A percentile compares a stretch with the other conserved stretches of the same genome.
phyloP scores from a whole-genome alignment of 1,140 invertebrate genomes.

The Coptotermes formosanus region DNA sequence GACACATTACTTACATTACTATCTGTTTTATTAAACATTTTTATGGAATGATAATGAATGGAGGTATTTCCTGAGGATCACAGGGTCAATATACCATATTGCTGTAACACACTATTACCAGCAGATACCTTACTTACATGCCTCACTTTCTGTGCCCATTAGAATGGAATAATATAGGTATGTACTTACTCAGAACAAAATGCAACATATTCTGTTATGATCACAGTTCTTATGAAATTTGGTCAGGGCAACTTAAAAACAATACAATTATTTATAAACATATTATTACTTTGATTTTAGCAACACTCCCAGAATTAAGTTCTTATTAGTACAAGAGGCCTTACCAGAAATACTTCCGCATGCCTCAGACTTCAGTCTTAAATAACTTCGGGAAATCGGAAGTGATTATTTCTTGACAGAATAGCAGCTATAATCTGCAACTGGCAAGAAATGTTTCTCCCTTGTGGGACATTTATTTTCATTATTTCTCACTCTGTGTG shows the following conservation, averaged over 20 bases:
- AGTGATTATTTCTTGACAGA: background rate
- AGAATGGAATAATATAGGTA: background rate
- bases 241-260: background rate
- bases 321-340: background rate
- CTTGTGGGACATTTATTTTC: no score
- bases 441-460: no score
- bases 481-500: no score
- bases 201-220: background rate
- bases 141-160: background rate
- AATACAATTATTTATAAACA: background rate
- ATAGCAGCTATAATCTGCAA: no score
- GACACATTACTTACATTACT: background rate
- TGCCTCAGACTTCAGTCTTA: background rate
- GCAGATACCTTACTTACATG: background rate
- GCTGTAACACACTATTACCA: background rate
- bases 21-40: background rate
- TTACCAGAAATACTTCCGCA: background rate
- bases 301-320: background rate
- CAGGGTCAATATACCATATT: background rate
- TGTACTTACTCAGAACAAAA: background rate
- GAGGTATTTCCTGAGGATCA: no score
- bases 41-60: background rate
- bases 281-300: background rate
- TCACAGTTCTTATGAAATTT: background rate
- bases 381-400: background rate